Conservation (phyloP, 2,797 vertebrate species). For the Chrysocyon brachyurus region DNA sequence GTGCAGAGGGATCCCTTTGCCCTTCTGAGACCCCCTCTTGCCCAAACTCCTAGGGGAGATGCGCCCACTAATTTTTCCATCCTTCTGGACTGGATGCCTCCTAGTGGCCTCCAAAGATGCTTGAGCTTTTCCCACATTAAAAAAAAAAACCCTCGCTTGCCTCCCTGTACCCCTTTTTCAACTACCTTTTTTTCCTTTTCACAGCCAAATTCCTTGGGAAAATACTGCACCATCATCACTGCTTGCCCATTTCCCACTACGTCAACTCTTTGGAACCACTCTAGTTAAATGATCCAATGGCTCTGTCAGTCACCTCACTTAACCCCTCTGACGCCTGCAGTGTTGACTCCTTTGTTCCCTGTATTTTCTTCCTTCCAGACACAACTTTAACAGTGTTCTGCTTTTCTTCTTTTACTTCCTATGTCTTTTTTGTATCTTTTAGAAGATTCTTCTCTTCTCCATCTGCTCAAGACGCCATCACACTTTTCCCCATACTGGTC, state of each 20-base stretch:
- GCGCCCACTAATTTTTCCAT: neutral
- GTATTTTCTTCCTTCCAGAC: neutral
- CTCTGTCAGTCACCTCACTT: rapidly evolving
- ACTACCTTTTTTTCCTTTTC: neutral
- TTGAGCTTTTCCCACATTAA: neutral
- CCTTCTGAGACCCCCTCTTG: neutral
- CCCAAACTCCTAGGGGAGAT: rapidly evolving
- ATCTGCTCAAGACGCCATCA: neutral
- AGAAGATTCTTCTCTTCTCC: neutral
- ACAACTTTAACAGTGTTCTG: neutral
- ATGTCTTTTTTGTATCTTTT: neutral
- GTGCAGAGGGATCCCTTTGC: neutral
- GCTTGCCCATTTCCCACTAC: neutral
- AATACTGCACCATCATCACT: too few relatives aligned
- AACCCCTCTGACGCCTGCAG: neutral
- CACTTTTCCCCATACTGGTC: neutral
- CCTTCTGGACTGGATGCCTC: neutral
- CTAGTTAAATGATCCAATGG: too few relatives aligned
- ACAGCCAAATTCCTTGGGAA: neutral
- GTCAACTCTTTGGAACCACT: neutral
- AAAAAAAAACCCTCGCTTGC: neutral
- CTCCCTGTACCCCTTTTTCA: neutral
- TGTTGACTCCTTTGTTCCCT: neutral
- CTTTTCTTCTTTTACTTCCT: neutral
- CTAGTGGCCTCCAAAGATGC: neutral